phyloP scores from a whole-genome alignment of 2,888 invertebrate genomes.

The Tetanocera ferruginea region DNA sequence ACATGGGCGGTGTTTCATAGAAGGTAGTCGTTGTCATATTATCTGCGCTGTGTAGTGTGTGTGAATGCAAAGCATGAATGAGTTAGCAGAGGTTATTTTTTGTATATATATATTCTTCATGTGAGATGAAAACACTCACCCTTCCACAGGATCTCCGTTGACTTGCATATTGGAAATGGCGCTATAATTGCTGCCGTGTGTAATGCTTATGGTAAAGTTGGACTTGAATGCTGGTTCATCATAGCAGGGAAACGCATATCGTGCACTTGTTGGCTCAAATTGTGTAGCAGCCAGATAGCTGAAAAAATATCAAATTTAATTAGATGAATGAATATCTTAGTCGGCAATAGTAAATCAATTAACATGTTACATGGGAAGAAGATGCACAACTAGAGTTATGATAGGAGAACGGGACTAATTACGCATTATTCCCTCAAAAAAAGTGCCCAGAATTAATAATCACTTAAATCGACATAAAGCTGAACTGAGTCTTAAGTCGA shows the following conservation, averaged over 20 bases:
- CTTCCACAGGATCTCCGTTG: conserved; percentile 20
- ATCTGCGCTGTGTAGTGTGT: conserved; percentile 36
- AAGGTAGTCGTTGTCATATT: conserved; percentile 68
- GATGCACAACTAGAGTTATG: background rate
- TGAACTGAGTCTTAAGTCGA: no score
- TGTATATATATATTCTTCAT: background rate
- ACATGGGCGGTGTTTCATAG: conserved; percentile 76
- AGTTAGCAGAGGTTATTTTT: background rate
- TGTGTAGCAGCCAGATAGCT: conserved; percentile 75
- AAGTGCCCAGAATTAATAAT: no score
- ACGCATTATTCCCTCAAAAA: no score
- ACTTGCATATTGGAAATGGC: conserved; percentile 69
- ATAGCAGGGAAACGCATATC: conserved; percentile 82
- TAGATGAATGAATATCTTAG: background rate
- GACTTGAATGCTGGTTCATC: conserved; percentile 82
- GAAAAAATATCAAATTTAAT: conserved; percentile 10
- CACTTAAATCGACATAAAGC: no score
- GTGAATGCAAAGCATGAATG: background rate
- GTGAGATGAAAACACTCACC: conserved; percentile 27
- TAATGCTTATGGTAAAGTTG: conserved; percentile 75
- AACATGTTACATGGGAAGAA: background rate
- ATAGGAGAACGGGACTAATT: no score
- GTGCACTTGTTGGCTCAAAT: conserved; percentile 77
- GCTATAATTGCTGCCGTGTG: conserved; percentile 69
- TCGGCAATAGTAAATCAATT: conserved; percentile 15